Conservation (phyloP, 2,888 invertebrate species). For the Perizoma flavofasciatum region DNA sequence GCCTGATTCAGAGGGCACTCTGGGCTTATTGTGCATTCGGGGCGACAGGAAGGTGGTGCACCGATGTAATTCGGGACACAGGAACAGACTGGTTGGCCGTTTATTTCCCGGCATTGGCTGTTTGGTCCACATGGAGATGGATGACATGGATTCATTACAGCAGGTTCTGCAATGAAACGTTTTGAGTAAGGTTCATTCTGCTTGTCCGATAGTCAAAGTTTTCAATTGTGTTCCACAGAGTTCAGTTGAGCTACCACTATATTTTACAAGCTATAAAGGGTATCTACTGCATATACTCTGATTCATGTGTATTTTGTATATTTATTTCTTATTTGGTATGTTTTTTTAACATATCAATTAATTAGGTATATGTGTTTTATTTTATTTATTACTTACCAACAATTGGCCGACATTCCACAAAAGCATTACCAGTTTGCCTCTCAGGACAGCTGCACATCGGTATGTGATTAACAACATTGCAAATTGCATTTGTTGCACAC, state of each 20-base stretch:
- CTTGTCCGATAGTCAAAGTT: no score
- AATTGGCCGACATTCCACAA: conserved; percentile 84
- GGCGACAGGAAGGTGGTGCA: conserved; percentile 87
- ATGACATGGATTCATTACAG: conserved; percentile 83
- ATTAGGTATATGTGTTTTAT: no score
- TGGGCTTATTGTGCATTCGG: conserved; percentile 88
- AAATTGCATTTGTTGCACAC: conserved; percentile 89
- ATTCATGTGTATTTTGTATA: no score
- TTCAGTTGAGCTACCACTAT: no score
- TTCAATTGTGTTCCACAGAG: no score
- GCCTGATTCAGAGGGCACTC: conserved; percentile 89
- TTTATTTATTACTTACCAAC: conserved; percentile 74
- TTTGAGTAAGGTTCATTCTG: background rate
- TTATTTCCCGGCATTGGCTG: conserved; percentile 85
- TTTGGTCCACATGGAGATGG: conserved; percentile 87
- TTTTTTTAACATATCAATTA: no score
- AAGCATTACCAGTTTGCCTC: conserved; percentile 88
- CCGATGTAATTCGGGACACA: conserved; percentile 86
- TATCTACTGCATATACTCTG: no score
- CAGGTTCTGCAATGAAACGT: conserved; percentile 71
- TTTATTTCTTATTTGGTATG: no score
- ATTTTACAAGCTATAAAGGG: no score
- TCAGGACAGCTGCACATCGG: conserved; percentile 85
- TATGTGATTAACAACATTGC: conserved; percentile 87
- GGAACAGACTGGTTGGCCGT: conserved; percentile 87